Conservation (phyloP, 2,113 vertebrate species). For the Guaruba guarouba region DNA sequence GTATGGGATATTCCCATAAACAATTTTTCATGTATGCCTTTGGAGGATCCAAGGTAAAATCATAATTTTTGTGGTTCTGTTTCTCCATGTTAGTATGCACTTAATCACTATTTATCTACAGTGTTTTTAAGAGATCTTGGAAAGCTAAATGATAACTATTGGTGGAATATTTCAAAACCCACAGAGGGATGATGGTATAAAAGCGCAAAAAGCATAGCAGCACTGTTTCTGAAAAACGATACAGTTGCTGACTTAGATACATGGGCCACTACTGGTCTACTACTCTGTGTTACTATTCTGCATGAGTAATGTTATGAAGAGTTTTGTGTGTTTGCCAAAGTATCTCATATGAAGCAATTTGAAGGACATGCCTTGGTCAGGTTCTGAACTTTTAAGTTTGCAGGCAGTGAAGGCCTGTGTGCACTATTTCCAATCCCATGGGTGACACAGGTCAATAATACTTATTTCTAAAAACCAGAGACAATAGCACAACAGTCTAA, state of each 20-base stretch:
- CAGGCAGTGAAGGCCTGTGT: background rate
- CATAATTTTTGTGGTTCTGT: background rate
- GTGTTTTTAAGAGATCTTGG: background rate
- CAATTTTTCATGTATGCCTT: background rate
- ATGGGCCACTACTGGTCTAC: background rate
- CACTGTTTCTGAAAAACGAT: background rate
- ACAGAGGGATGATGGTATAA: background rate
- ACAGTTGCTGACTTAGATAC: background rate
- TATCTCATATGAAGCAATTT: background rate
- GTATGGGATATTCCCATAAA: background rate
- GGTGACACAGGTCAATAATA: background rate
- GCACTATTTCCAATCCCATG: background rate
- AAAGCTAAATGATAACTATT: background rate
- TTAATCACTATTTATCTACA: background rate
- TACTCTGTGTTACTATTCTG: background rate
- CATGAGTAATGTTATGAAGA: background rate
- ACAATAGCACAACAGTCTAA: background rate
- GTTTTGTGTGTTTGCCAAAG: background rate
- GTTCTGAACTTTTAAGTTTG: background rate
- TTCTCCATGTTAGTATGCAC: background rate
- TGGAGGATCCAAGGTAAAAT: background rate
- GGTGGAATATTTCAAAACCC: background rate
- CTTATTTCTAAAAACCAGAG: background rate
- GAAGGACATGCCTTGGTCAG: background rate
- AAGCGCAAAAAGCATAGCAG: background rate